Evolutionary conservation across 2,113 vertebrate genomes (phyloP).

Genomic region (Trematomus loennbergii): DNA sequence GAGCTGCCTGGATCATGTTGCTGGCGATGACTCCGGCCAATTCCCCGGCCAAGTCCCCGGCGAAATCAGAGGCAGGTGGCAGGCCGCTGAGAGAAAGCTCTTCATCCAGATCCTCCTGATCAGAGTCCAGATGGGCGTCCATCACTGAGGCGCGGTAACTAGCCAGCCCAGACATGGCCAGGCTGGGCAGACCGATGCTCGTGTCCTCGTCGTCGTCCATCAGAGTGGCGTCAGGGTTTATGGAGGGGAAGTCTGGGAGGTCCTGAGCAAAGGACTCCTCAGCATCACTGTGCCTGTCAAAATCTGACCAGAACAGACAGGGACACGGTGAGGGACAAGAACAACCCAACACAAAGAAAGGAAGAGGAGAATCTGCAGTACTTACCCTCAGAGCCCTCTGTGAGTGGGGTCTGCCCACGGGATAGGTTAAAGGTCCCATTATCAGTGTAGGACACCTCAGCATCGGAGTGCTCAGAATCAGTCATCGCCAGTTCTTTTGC

Average conservation of each 20-base stretch:
- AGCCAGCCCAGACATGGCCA: slow-evolving; percentile 65
- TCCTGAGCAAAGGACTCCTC: slow-evolving; percentile 96
- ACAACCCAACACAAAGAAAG: not conserved
- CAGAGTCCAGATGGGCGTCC: slow-evolving; percentile 82
- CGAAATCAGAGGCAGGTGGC: slow-evolving; percentile 83
- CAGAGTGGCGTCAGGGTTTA: slow-evolving; percentile 90
- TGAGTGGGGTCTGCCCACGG: slow-evolving; percentile 93
- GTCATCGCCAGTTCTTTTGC: slow-evolving; percentile 92
- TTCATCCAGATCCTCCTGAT: slow-evolving; percentile 84
- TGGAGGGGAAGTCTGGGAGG: slow-evolving; percentile 95
- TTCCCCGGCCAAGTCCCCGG: slow-evolving; percentile 86
- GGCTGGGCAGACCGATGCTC: slow-evolving; percentile 93
- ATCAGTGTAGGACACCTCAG: slow-evolving; percentile 94
- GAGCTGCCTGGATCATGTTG: slow-evolving; percentile 93
- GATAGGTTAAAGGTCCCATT: slow-evolving; percentile 97
- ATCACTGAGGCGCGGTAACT: slow-evolving; percentile 74
- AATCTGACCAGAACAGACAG: slow-evolving; percentile 77
- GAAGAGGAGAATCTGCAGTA: not conserved
- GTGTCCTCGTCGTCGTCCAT: slow-evolving; percentile 97
- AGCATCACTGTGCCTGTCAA: slow-evolving; percentile 94
- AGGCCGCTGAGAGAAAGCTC: slow-evolving; percentile 83
- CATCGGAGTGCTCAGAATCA: slow-evolving; percentile 95
- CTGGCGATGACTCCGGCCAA: slow-evolving; percentile 89
- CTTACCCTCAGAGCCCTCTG: slow-evolving; percentile 95
- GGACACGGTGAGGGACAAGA: slow-evolving; percentile 4